Evolutionary conservation across 1,140 invertebrate species (phyloP).

Genomic region (Campoletis sonorensis): DNA sequence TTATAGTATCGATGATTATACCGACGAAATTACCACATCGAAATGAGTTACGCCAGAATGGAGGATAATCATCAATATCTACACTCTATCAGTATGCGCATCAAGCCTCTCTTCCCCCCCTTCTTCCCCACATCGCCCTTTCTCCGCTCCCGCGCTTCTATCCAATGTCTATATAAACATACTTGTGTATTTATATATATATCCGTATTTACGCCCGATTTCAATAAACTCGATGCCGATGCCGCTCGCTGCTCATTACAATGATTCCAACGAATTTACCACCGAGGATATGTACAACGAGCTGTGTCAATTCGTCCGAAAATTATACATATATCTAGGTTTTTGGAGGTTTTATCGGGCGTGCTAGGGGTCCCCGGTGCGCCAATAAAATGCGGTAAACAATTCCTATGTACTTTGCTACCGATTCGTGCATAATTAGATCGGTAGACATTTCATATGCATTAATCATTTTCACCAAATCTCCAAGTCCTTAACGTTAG

Average conservation of each 20-base stretch:
- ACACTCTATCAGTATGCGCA: neutral
- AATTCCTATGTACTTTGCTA: neutral
- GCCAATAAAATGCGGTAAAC: slow-evolving; percentile 20
- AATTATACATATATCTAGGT: too few species aligned
- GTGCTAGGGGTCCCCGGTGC: neutral
- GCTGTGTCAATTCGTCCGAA: too few species aligned
- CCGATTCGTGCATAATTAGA: neutral
- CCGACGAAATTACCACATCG: slow-evolving; percentile 3
- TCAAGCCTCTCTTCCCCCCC: neutral
- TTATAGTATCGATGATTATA: slow-evolving; percentile 40
- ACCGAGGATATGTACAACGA: neutral
- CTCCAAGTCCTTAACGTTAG: neutral
- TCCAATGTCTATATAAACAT: neutral
- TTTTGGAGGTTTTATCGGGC: too few species aligned
- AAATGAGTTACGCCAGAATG: slow-evolving; percentile 22
- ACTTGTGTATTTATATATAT: neutral
- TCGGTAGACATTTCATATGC: neutral
- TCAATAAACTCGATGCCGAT: neutral
- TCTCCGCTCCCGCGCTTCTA: neutral
- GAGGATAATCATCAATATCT: slow-evolving; percentile 26
- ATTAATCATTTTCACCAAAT: neutral
- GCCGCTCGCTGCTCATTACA: neutral
- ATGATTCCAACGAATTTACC: slow-evolving; percentile 4
- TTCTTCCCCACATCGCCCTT: too few species aligned
- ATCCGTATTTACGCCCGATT: neutral